These are phyloP conservation scores for Andrena chrysosceles DNA, from an alignment of 2,888 invertebrate genomes.

Conservation along the genomic window DNA sequence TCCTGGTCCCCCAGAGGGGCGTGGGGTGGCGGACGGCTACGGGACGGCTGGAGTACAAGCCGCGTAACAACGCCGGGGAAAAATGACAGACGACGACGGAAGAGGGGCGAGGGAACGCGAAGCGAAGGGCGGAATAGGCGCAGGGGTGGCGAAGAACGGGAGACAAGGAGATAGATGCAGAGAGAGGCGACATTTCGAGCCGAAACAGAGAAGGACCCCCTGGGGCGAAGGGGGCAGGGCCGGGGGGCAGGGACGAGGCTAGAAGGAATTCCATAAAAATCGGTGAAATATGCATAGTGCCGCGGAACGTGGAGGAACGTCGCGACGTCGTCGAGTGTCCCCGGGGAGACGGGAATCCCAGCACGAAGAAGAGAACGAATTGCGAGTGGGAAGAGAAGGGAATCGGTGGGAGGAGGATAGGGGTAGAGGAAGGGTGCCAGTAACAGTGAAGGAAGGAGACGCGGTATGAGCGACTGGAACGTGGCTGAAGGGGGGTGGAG, in stretches of 20 bases:
- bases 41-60: slow-evolving; percentile 49
- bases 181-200: slow-evolving; percentile 4
- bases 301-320: slow-evolving; percentile 73
- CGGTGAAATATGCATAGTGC: slow-evolving; percentile 81
- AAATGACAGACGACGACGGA: slow-evolving; percentile 33
- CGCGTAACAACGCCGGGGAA: slow-evolving; percentile 42
- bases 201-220: slow-evolving; percentile 31
- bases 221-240: neutral
- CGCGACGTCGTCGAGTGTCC: slow-evolving; percentile 74
- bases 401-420: slow-evolving; percentile 11
- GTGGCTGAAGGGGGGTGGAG: slow-evolving; percentile 20
- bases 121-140: neutral
- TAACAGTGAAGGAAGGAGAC: slow-evolving; percentile 42
- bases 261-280: slow-evolving; percentile 81
- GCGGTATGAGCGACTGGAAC: slow-evolving; percentile 35
- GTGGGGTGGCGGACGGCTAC: slow-evolving; percentile 42
- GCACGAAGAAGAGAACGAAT: slow-evolving; percentile 61
- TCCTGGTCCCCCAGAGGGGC: slow-evolving; percentile 16
- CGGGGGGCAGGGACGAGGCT: slow-evolving; percentile 61
- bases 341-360: slow-evolving; percentile 77
- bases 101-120: neutral
- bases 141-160: neutral
- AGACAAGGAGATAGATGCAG: neutral
- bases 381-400: slow-evolving; percentile 29
- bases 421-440: slow-evolving; percentile 43